Conservation (phyloP, 1,140 invertebrate genomes). For the Homalodisca vitripennis region DNA sequence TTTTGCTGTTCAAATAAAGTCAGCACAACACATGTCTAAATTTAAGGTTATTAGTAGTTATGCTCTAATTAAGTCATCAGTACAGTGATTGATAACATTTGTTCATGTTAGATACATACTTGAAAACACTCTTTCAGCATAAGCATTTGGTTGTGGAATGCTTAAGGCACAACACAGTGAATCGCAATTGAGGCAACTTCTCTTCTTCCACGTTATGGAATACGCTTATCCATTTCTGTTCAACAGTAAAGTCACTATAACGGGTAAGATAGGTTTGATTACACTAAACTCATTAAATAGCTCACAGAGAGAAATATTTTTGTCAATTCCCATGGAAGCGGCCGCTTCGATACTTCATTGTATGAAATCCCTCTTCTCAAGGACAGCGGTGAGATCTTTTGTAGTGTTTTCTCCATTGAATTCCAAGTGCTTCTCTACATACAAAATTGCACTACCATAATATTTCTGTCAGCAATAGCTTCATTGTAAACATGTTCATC, state of each 20-base stretch:
- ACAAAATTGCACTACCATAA: too few relatives aligned
- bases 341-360: slow-evolving; percentile 2
- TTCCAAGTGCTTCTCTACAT: too few relatives aligned
- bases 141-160: neutral
- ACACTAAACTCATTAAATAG: too few relatives aligned
- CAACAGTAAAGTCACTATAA: neutral
- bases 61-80: neutral
- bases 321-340: too few relatives aligned
- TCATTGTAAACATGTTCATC: too few relatives aligned
- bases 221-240: slow-evolving; percentile 6
- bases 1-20: neutral
- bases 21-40: neutral
- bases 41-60: neutral
- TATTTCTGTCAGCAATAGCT: too few relatives aligned
- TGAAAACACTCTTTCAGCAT: neutral
- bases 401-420: neutral
- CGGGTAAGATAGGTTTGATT: neutral
- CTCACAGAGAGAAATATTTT: too few relatives aligned
- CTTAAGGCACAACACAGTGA: slow-evolving; percentile 12
- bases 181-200: slow-evolving; percentile 8
- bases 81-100: neutral
- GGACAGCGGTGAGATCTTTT: slow-evolving; percentile 14
- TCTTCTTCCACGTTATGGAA: slow-evolving; percentile 1
- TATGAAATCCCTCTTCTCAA: slow-evolving; percentile 13
- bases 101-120: neutral